Base-by-base conservation (phyloP, 1,140 invertebrate species). In the Micrasema longulum region DNA sequence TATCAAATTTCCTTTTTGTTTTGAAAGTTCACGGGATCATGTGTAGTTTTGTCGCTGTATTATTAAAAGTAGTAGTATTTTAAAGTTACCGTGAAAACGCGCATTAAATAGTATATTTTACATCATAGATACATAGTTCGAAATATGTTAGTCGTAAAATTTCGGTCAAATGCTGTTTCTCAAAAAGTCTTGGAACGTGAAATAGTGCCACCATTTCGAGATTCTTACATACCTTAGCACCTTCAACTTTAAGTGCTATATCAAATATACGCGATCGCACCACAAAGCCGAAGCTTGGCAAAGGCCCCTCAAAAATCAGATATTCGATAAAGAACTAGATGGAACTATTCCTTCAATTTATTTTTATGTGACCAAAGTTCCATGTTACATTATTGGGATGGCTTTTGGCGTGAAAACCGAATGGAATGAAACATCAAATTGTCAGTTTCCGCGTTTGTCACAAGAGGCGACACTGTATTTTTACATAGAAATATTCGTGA, bases 261-360 rank as follows among this genome's bases (percentile, higher is more conserved):
- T 73, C 72, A 73, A 65, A 73, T 50, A 38, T 26, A 65, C 65
- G 64, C 48, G 48, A 66, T 57, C 72, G 66, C 45, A 66, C 69
- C 65, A 73, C 66, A 47, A 36, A 57, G 64, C 31, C 47, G 50
- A 16, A 43, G 36, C 60, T 55, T 64, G 71, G 63, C 71, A 73
- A 69, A 73, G 41, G 71, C 64, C 36, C 52, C 41, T 26, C 52
- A 23, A n/a, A 60, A 52, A 73, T 69, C 72, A 73, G 66, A 73
- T 69, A 69, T 73, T 65, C 50, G 23, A 69, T 63, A 73, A 73
- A 64, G 72, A 69, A 69, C 60, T 45, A 60, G 35, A 69, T 73
- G 62, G 60, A 73, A 73, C 60, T 57, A 66, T 73, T 64, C 55
- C 43, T 48, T 26, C 68, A 23, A 38, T 62, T 16, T 43, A 68